These are phyloP conservation scores for Tragelaphus buxtoni DNA, from an alignment of 2,113 vertebrate species.

Conservation along the genomic window DNA sequence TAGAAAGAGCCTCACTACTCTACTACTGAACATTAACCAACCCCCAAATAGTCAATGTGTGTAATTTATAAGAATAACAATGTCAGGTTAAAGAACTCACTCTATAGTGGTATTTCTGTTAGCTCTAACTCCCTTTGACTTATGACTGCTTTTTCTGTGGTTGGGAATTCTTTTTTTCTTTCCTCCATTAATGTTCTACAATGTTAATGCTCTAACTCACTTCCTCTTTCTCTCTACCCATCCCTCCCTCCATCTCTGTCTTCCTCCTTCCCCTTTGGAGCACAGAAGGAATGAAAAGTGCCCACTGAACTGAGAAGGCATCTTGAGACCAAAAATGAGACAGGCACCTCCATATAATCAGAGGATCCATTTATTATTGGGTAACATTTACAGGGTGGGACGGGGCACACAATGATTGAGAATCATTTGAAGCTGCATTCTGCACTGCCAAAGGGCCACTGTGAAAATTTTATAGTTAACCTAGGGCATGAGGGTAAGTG, in stretches of 20 bases:
- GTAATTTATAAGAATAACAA: conserved; percentile 9
- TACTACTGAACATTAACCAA: not conserved
- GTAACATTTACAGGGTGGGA: not conserved
- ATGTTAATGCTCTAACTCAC: not conserved
- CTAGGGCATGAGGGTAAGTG: not conserved
- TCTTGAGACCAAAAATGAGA: not conserved
- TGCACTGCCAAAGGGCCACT: not conserved
- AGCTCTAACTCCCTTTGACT: not conserved
- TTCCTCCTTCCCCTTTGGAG: not conserved
- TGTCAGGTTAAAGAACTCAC: not conserved
- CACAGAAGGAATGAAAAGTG: not conserved
- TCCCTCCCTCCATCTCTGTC: not conserved
- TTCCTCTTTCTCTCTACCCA: not conserved
- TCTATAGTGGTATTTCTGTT: not conserved
- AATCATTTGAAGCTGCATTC: not conserved
- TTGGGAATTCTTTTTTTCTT: not conserved
- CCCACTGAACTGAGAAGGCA: not conserved
- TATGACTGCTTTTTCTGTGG: not conserved
- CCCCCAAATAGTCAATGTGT: not conserved
- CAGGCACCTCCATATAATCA: not conserved
- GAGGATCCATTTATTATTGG: not conserved
- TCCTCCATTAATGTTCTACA: not conserved
- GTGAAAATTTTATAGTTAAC: not conserved
- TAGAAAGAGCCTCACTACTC: not conserved
- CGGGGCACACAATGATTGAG: not conserved